Base-by-base conservation (phyloP, 2,113 vertebrate genomes). In the Corythaeola cristata region DNA sequence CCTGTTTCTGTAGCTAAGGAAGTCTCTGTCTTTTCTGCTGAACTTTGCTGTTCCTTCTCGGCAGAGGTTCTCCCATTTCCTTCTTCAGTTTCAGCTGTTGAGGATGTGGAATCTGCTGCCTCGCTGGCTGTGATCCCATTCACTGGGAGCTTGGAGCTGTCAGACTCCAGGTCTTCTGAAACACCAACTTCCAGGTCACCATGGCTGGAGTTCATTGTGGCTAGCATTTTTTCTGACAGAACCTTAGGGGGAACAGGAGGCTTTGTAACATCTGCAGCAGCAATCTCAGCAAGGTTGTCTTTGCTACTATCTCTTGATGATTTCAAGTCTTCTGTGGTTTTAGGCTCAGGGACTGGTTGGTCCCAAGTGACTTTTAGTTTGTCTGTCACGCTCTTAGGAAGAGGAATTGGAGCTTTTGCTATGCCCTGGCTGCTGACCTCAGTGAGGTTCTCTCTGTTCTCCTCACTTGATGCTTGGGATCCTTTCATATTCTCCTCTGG, bases 291-390 rank as follows among this genome's bases (percentile, higher is more conserved):
- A 26, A 80, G 60, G 53, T 62, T 91, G 78, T 97, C 96, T 78
- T 96, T 81, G 44, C 66, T 41, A 27, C 84, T 77, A 12, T 24
- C 72, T 66, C 39, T 63, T 33, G 74, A 63, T 11, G 68, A 80
- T 81, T 96, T 76, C n/a, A 81, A 59, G 15, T 73, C 68, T 53
- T 95, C 97, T 35, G 77, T 14, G 11, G 9, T 94, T 59, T 87
- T 64, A 41, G 60, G n/a, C 16, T 91, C 91, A 58, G 55, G 21
- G 50, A 32, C 37, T 73, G 98, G 74, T 55, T 95, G 96, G 59
- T 98, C 98, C 98, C 98, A 98, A 90, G 97, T 91, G 53, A 98
- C 97, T 91, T 97, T 98, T 90, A 98, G 96, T 82, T 97, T 98
- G 64, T 98, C 97, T 39, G 97, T 73, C 58, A 97, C 15, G 2